Evolutionary conservation across 2,888 invertebrate genomes (phyloP), one percentile per base, ranked within the genome.

Genomic region (Athripsodes cinereus): DNA sequence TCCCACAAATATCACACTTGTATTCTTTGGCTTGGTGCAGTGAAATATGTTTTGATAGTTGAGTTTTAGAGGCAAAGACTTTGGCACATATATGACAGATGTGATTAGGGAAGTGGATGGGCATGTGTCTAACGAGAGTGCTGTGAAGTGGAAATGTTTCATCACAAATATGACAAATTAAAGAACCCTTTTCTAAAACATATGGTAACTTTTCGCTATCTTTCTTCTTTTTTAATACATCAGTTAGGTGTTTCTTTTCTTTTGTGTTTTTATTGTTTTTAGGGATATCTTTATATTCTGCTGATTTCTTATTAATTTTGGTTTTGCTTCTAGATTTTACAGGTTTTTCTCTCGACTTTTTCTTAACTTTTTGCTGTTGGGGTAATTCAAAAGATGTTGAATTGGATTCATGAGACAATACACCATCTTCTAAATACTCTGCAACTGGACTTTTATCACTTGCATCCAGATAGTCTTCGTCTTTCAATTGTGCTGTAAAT

Each of bases 101-200:
- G 21, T 58, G 52, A 40, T 62, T 60, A 20, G 62, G 62, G 53
- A 52, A 62, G 31, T 62, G 62, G n/a, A 60, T 35, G 2, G 58
- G 46, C 60, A 62, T 60, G 47, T 62, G 62, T 16, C 48, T 44
- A 11, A 58, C 53, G 5, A 62, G 35, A 20, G 46, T 16, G 22
- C 10, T 52, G 40, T 60, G 55, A 22, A 40, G 22, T 21, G 60
- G 55, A 53, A 62, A 62, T 40, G 60, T 56, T 60, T 62, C 60
- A 53, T 58, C 58, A 21, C 62, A 62, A 22, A 62, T 58, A 58
- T 62, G 51, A 58, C 62, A 62, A 2, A 56, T 58, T n/a, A 56
- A 13, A 44, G 55, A 53, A 18, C 52, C 52, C 46, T 62, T 60
- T 47, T 59, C 58, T 22, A 62, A 51, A 48, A 34, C 48, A 21